These are phyloP conservation scores for Rhinella marina DNA, from an alignment of 2,797 vertebrate genomes.

Conservation along the genomic window DNA sequence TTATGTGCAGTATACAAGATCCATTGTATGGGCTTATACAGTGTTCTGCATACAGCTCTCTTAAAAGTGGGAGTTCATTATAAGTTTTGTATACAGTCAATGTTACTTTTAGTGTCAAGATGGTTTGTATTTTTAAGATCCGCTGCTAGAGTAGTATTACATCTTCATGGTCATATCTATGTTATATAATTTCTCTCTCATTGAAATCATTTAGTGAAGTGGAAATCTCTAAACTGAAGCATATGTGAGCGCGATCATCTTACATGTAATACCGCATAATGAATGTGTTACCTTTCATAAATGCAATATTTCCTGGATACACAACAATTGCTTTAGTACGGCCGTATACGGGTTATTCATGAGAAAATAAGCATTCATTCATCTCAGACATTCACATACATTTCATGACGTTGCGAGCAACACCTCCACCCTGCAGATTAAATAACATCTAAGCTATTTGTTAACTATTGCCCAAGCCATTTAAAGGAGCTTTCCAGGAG, in stretches of 20 bases:
- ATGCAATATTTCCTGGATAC: background rate
- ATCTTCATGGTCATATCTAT: background rate
- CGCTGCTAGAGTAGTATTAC: background rate
- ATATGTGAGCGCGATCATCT: background rate
- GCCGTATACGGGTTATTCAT: background rate
- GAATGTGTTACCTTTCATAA: background rate
- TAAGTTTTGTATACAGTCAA: too few relatives aligned
- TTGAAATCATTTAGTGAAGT: background rate
- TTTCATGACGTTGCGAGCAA: background rate
- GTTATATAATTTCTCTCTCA: background rate
- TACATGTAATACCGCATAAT: background rate
- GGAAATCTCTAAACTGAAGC: background rate
- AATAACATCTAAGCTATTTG: too few relatives aligned
- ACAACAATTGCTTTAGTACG: background rate
- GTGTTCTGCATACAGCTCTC: background rate
- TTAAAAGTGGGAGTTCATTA: background rate
- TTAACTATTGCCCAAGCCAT: too few relatives aligned
- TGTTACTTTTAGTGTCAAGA: background rate
- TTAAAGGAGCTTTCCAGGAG: too few relatives aligned
- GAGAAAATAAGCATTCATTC: background rate
- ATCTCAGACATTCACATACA: background rate
- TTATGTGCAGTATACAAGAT: too few relatives aligned
- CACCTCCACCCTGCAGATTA: too few relatives aligned
- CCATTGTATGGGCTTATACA: background rate
- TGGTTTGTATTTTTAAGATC: background rate